Evolutionary conservation across 2,797 vertebrate genomes (phyloP), one percentile per base, ranked within the genome.

Genomic region (Amazonetta brasiliensis): DNA sequence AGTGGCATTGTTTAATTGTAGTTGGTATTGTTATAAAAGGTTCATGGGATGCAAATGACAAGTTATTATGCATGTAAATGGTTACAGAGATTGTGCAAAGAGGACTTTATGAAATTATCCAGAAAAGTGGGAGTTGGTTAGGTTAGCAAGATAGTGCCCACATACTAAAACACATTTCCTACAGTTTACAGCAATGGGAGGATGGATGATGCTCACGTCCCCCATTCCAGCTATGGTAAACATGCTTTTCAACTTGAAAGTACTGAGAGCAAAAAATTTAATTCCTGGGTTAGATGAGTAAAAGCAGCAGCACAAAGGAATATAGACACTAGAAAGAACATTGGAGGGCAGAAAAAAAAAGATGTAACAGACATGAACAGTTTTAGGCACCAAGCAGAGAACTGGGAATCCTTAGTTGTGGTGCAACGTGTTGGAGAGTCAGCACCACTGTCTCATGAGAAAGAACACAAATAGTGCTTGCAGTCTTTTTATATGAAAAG

Each of bases 11-110:
- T 89, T 91, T 94, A 92, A 87, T 75, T 92, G 77, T 64, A 89
- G 85, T 20, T 89, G 54, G 76, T 84, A 54, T 50, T 77, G 69
- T 69, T 56, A 64, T 56, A 82, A 87, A 85, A 77, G 44, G 64
- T 77, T 92, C 64, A 68, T 76, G 56, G 69, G 43, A 94, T 84
- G 73, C 63, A 90, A 95, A 85, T 74, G 84, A 83, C 30, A 84
- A 83, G 60, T 64, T 31, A 30, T 30, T 84, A 5, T 80, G 75
- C 64, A 90, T 82, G 41, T 54, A 72, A 92, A 64, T 52, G 79
- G 52, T 64, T 28, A 64, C 33, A 68, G 43, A 67, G 41, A 71
- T 39, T 66, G 54, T 79, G 78, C 37, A 66, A 52, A 84, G 15
- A 39, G 41, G 41, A 17, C 21, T 20, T 89, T 83, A 66, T 87